Evolutionary conservation across 2,113 vertebrate genomes (phyloP), one percentile per base, ranked within the genome.

Genomic region (Eleginops maclovinus): DNA sequence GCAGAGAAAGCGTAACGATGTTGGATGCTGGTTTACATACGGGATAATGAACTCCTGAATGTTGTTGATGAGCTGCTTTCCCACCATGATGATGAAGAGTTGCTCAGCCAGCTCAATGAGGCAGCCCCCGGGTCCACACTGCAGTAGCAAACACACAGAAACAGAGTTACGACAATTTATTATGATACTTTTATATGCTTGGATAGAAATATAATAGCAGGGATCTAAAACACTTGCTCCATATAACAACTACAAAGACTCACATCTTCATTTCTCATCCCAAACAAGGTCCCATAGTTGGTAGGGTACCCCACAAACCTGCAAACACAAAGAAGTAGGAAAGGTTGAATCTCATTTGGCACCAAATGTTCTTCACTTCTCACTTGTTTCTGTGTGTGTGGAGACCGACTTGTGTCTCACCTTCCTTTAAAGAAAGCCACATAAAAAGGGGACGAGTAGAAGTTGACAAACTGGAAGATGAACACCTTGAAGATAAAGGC

Each of bases 351-450:
- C 4, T 19, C n/a, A 41, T 21, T 6, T 11, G 26, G 28, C 2
- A n/a, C 40, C 49, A 3, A 9, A 24, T 21, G 4, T 46, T 55
- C 15, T 61, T 22, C n/a, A 22, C 40, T 17, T 49, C 14, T 40
- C 11, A 5, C 14, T 44, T 0, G 1, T 0, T 19, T 74, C 9
- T 36, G 47, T 43, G 17, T 47, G 16, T 60, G 24, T 16, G n/a
- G 14, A 19, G 19, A 59, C 17, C 16, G 11, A 21, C 9, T 50
- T 3, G 1, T 16, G 31, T 59, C 91, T 87, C 87, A 94, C 95
- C 94, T 94, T 84, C 95, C 96, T 91, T 95, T 96, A 87, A 96
- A 95, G 92, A 96, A 96, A 17, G 95, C 95, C 90, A 95, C 93
- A 1, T 94, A 96, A 88, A 95, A 96, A 0, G 95, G 94, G 2